Evolutionary conservation across 2,113 vertebrate species (phyloP).

Genomic region (Aramus guarauna): DNA sequence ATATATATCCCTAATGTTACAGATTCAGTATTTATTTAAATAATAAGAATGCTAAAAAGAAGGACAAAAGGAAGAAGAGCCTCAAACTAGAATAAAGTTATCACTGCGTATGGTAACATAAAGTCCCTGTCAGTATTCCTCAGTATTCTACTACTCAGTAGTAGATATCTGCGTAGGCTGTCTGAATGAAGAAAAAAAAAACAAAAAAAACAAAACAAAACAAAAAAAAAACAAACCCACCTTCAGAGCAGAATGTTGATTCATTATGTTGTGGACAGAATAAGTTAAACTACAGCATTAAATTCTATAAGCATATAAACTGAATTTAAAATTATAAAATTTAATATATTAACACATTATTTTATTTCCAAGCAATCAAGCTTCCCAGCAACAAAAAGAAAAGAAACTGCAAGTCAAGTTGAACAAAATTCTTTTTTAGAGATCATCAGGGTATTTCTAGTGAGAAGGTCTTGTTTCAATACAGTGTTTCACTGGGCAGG

Average conservation of each 20-base stretch:
- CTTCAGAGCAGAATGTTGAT: conserved; percentile 55
- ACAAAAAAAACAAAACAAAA: no score
- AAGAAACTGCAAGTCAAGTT: not conserved
- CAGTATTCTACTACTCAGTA: conserved; percentile 20
- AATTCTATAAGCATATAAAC: not conserved
- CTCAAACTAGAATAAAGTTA: not conserved
- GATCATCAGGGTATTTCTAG: not conserved
- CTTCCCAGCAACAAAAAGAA: not conserved
- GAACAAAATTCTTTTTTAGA: not conserved
- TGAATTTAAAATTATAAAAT: not conserved
- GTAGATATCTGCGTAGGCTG: conserved; percentile 75
- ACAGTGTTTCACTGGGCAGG: not conserved
- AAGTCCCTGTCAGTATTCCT: conserved; percentile 83
- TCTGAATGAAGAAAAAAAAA: conserved; percentile 68
- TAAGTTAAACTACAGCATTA: not conserved
- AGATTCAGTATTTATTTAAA: not conserved
- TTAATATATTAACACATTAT: not conserved
- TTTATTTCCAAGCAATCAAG: not conserved
- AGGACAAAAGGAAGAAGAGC: not conserved
- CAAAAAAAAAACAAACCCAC: no score
- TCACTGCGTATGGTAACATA: conserved; percentile 68
- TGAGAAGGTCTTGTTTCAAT: not conserved
- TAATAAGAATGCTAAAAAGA: not conserved
- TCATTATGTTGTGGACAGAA: not conserved
- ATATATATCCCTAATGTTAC: not conserved